Evolutionary conservation across 1,140 invertebrate genomes (phyloP).

Genomic region (Branchinecta lynchi): DNA sequence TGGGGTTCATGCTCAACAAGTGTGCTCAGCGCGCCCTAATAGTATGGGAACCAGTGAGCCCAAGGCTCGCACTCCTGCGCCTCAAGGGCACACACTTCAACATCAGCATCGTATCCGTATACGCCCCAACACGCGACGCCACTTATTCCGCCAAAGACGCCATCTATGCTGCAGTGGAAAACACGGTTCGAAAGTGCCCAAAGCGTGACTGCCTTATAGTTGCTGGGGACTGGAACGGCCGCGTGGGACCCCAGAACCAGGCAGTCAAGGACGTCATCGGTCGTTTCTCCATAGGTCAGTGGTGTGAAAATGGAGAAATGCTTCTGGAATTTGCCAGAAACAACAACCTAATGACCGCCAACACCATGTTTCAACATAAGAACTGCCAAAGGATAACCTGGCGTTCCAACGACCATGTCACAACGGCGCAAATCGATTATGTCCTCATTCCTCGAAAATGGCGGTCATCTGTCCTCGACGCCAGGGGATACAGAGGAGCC

Average conservation of each 20-base stretch:
- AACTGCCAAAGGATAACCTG: no score
- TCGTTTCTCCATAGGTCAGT: background rate
- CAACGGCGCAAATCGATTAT: no score
- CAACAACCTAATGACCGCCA: no score
- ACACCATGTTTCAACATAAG: no score
- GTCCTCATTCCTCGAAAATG: no score
- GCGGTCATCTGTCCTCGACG: background rate
- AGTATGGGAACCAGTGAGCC: background rate
- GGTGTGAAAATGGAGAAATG: background rate
- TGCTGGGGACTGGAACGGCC: background rate
- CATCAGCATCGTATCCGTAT: conserved; percentile 2
- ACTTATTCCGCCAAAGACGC: background rate
- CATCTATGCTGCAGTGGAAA: background rate
- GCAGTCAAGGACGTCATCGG: background rate
- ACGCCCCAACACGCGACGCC: background rate
- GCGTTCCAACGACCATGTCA: no score
- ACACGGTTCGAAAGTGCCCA: background rate
- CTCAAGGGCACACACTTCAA: background rate
- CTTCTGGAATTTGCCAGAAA: background rate
- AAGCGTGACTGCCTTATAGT: conserved; percentile 1
- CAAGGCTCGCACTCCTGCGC: background rate
- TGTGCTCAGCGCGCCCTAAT: background rate
- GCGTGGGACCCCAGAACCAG: no score
- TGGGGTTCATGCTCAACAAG: no score
- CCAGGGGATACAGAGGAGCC: background rate